A percentile compares a stretch with the other conserved stretches of the same genome.
These are phyloP conservation scores for Puma concolor DNA, from an alignment of 2,113 vertebrate genomes.

Conservation along the genomic window DNA sequence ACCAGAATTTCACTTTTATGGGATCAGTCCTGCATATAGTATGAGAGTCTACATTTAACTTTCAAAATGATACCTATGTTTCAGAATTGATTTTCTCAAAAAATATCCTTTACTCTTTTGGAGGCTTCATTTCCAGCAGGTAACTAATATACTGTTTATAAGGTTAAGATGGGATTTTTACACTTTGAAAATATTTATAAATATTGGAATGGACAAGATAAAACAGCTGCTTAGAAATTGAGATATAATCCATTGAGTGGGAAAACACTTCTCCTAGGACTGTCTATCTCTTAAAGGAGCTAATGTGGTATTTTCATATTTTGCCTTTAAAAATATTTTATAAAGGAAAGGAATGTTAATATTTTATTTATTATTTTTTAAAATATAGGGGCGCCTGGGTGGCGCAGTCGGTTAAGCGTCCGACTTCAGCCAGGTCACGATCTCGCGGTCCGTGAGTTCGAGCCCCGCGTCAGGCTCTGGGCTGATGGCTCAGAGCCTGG, in stretches of 20 bases:
- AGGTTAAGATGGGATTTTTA: neutral
- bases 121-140: neutral
- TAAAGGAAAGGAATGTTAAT: neutral
- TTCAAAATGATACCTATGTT: neutral
- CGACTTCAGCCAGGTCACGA: too few relatives aligned
- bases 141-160: neutral
- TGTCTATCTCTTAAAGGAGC: neutral
- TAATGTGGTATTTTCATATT: neutral
- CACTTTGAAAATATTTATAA: neutral
- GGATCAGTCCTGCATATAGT: neutral
- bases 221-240: neutral
- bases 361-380: neutral
- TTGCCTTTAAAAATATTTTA: constrained; percentile 7
- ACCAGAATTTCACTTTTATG: neutral
- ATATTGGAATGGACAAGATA: neutral
- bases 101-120: neutral
- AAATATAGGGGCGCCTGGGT: too few relatives aligned
- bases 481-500: too few relatives aligned
- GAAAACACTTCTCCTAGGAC: neutral
- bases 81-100: neutral
- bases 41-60: neutral
- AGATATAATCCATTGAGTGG: neutral
- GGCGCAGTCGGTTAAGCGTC: too few relatives aligned
- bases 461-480: too few relatives aligned
- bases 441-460: too few relatives aligned